phyloP scores from a whole-genome alignment of 2,113 vertebrate species.

The Chlorodrepanis virens region DNA sequence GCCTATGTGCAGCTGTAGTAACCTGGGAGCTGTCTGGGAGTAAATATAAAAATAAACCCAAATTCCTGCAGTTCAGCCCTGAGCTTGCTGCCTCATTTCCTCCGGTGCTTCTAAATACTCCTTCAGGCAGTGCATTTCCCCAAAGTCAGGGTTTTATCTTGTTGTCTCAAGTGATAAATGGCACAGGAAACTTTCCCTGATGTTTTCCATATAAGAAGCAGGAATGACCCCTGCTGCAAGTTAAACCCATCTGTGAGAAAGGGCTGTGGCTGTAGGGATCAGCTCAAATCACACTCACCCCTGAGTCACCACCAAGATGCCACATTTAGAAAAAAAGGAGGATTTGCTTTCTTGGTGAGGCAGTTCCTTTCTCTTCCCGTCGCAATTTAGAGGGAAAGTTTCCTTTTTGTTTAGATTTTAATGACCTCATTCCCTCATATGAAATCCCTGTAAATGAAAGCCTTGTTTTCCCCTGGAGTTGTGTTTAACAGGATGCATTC shows the following conservation, averaged over 20 bases:
- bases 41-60: background rate
- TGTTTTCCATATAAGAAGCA: background rate
- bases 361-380: constrained; percentile 29
- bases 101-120: background rate
- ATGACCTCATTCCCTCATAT: constrained; percentile 53
- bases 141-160: background rate
- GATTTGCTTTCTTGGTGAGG: background rate
- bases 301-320: background rate
- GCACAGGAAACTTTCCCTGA: background rate
- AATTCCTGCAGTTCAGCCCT: background rate
- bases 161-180: background rate
- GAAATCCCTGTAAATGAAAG: constrained; percentile 42
- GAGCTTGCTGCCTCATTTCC: background rate
- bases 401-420: constrained; percentile 45
- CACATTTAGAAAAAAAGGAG: background rate
- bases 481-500: background rate
- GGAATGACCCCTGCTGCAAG: background rate
- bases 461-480: constrained; percentile 38
- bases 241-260: background rate
- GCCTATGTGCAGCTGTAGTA: background rate
- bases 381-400: constrained; percentile 2
- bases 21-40: background rate
- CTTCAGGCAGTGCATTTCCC: background rate
- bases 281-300: background rate
- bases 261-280: background rate